These are phyloP conservation scores for Apteryx owenii DNA, from an alignment of 2,113 vertebrate genomes.

Conservation along the genomic window DNA sequence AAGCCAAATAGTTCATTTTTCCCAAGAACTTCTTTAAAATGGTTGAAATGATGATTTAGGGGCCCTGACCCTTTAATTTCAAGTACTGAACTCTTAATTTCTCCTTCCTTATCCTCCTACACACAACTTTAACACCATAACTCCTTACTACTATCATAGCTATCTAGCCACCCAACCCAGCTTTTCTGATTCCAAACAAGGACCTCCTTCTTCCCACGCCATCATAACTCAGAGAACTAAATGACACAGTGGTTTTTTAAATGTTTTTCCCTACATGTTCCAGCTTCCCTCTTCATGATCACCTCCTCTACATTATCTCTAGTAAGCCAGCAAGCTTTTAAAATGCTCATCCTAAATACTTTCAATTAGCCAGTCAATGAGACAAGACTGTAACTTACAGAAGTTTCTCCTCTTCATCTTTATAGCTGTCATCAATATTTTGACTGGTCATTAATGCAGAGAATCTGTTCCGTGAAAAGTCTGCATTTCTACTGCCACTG, in stretches of 20 bases:
- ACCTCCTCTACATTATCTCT: neutral
- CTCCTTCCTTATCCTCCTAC: neutral
- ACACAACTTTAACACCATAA: neutral
- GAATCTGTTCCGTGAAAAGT: constrained; percentile 85
- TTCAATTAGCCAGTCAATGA: neutral
- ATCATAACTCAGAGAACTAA: neutral
- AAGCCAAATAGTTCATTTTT: neutral
- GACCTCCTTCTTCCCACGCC: neutral
- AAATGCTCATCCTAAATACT: neutral
- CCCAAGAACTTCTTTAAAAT: neutral
- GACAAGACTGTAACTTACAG: constrained; percentile 78
- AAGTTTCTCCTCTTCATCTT: constrained; percentile 83
- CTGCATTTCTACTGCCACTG: constrained; percentile 17
- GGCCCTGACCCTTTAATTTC: neutral
- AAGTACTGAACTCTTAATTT: neutral
- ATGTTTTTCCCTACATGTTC: accelerated
- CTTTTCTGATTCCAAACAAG: neutral
- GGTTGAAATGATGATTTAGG: neutral
- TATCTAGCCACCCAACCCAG: neutral
- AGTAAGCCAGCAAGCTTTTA: neutral
- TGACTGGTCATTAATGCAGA: constrained; percentile 57
- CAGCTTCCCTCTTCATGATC: accelerated
- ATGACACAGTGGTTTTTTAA: neutral
- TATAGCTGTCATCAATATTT: constrained; percentile 54
- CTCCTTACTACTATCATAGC: neutral